Evolutionary conservation across 2,113 vertebrate species (phyloP).

Genomic region (Gymnarchus niloticus): DNA sequence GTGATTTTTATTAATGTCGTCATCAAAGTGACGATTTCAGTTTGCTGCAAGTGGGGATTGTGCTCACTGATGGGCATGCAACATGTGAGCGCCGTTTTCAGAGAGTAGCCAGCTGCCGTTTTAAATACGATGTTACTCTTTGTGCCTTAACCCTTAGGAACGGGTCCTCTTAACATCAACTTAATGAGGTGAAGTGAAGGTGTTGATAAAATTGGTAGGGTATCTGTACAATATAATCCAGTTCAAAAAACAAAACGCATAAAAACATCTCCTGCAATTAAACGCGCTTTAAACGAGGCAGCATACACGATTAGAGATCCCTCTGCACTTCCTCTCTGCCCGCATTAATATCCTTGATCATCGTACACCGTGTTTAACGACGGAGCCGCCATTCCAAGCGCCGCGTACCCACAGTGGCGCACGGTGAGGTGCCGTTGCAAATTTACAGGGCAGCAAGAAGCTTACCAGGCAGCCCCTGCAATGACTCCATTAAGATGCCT

Average conservation of each 20-base stretch:
- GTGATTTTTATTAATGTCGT: not conserved
- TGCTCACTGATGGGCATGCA: not conserved
- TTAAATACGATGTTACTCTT: not conserved
- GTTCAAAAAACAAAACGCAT: not conserved
- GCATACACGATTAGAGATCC: not conserved
- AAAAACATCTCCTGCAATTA: not conserved
- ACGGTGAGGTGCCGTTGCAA: conserved; percentile 28
- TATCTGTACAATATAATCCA: not conserved
- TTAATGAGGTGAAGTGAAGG: not conserved
- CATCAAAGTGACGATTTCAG: not conserved
- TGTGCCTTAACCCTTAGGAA: not conserved
- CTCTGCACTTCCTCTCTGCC: not conserved
- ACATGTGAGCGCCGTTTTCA: not conserved
- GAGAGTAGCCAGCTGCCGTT: not conserved
- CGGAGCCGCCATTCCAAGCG: conserved; percentile 26
- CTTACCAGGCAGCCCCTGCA: conserved; percentile 36
- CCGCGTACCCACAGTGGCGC: conserved; percentile 30
- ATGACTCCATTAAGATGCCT: conserved; percentile 42
- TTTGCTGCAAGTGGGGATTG: too few species aligned
- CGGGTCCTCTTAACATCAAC: not conserved
- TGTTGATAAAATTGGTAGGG: not conserved
- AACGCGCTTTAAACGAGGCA: not conserved
- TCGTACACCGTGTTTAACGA: conserved; percentile 32
- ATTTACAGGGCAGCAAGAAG: conserved; percentile 27
- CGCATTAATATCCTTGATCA: conserved; percentile 6